Base-by-base conservation (phyloP, 2,113 vertebrate genomes). In the Cinclus mexicanus region DNA sequence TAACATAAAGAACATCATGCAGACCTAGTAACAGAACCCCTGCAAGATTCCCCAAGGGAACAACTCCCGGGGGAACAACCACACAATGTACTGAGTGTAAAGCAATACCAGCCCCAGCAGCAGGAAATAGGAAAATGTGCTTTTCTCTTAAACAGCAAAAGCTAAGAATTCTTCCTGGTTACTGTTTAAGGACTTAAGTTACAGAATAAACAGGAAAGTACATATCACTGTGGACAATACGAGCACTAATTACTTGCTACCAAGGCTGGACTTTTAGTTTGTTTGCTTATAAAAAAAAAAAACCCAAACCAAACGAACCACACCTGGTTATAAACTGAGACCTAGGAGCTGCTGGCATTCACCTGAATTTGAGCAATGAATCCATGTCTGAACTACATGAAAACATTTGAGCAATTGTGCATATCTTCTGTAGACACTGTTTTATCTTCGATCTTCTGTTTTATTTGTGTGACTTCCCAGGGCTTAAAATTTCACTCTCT, bases 81-180 rank as follows among this genome's bases (percentile, higher is more conserved):
- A 49, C 25, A 11, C 10, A 14, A 4, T 7, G 4, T 3, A 11
- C 5, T 10, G 9, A 59, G 25, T 0, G 0, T 11, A 65, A 61
- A 55, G 79, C 63, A 69, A 21, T 7, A 35, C 6, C 4, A 65
- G 68, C 19, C 47, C 8, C 47, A 68, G 24, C 35, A 56, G 24
- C 6, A 65, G 25, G 37, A 69, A 69, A 50, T 0, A 61, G 10
- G 6, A 87, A 28, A 69, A 49, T 4, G 18, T 6, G 35, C 14
- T 19, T 82, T 79, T 33, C 44, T 39, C 80, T 42, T 14, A 7
- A n/a, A 57, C 10, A 16, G 41, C 56, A 91, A 56, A 74, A 50
- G 6, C n/a, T 19, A 44, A 6, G 0, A 52, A 55, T 60, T 63
- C 39, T 46, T 92, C 79, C 60, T 91, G 44, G 14, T 79, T 84